Percentiles rank a stretch among this genome's conserved stretches.
phyloP scores from a whole-genome alignment of 2,888 invertebrate species.

The Euzetes globulus region DNA sequence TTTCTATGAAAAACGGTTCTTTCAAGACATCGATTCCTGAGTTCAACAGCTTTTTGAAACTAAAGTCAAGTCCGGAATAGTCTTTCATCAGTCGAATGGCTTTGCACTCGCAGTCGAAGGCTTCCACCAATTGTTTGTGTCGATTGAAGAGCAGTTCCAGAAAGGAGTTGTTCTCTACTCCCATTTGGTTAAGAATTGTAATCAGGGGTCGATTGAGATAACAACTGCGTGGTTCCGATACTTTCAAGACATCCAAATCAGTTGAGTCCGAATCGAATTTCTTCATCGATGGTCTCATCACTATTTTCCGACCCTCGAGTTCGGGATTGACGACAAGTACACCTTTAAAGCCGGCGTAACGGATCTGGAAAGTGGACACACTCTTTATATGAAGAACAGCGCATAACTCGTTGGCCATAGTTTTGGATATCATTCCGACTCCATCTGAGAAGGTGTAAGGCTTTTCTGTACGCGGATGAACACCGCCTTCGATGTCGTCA shows the following conservation, averaged over 20 bases:
- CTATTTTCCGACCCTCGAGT: constrained; percentile 18
- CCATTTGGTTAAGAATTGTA: constrained; percentile 39
- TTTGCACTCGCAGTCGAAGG: neutral
- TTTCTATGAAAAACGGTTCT: constrained; percentile 19
- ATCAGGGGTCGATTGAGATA: constrained; percentile 39
- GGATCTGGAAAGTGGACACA: constrained; percentile 23
- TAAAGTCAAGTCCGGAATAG: constrained; percentile 38
- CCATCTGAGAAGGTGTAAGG: constrained; percentile 34
- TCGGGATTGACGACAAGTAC: constrained; percentile 29
- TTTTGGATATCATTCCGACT: constrained; percentile 30
- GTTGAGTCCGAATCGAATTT: constrained; percentile 29
- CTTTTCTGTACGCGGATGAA: neutral
- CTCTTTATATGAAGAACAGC: neutral
- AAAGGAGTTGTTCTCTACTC: constrained; percentile 35
- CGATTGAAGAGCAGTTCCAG: constrained; percentile 33
- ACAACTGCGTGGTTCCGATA: constrained; percentile 11
- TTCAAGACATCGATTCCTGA: constrained; percentile 29
- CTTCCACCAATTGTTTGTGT: constrained; percentile 36
- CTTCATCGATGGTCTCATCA: constrained; percentile 30
- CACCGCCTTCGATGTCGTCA: constrained; percentile 28
- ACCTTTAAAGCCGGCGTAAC: constrained; percentile 32
- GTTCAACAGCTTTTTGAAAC: constrained; percentile 36
- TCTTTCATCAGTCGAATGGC: constrained; percentile 30
- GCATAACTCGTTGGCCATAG: constrained; percentile 18
- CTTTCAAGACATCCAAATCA: constrained; percentile 32